phyloP scores from a whole-genome alignment of 2,797 vertebrate genomes.

The Lophura swinhoii region DNA sequence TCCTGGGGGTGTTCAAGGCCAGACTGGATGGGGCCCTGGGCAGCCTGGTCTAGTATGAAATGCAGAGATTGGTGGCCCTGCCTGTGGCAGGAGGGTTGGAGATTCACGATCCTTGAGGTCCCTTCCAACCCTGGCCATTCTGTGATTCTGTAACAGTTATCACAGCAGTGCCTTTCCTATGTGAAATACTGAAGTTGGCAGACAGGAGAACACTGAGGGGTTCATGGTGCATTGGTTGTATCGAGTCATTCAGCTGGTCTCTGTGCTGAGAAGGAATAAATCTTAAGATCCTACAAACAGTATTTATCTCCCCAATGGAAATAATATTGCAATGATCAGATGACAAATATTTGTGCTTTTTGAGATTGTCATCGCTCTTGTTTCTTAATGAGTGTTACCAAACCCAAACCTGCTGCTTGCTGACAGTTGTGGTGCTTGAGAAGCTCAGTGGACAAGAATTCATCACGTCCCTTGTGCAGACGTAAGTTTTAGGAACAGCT shows the following conservation, averaged over 20 bases:
- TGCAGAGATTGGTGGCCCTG: no score
- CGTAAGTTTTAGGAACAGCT: neutral
- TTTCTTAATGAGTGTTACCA: neutral
- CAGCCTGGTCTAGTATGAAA: no score
- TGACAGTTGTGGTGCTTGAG: neutral
- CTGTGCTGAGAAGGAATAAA: neutral
- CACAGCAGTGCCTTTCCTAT: rapidly evolving
- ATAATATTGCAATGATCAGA: neutral
- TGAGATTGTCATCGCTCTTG: neutral
- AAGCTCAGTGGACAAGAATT: neutral
- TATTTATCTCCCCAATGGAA: neutral
- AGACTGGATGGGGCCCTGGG: no score
- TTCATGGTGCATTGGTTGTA: neutral
- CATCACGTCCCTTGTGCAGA: neutral
- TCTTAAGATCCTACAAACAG: neutral
- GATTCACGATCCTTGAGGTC: no score
- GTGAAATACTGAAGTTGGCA: neutral
- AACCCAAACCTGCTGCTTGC: neutral
- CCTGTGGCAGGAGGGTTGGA: no score
- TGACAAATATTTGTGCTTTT: neutral
- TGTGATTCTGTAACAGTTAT: neutral
- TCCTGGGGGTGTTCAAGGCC: no score
- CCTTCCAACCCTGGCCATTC: no score
- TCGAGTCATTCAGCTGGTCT: neutral
- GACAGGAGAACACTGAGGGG: neutral